phyloP scores from a whole-genome alignment of 1,140 invertebrate species.

The Drosophila arawakana region DNA sequence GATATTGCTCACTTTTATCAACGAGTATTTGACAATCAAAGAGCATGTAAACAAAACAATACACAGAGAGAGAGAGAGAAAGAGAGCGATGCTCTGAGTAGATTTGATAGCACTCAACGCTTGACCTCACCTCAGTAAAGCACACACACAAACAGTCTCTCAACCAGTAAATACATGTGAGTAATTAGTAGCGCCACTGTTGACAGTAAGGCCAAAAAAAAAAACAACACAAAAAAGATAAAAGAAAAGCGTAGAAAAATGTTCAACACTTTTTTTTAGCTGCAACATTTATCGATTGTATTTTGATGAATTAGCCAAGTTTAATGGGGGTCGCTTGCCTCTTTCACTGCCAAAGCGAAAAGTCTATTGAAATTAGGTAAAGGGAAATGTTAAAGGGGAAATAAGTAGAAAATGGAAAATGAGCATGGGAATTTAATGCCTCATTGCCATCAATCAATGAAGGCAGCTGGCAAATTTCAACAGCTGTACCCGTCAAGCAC shows the following conservation, averaged over 20 bases:
- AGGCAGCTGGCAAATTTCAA: slow-evolving; percentile 47
- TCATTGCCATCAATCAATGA: slow-evolving; percentile 43
- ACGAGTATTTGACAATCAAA: slow-evolving; percentile 38
- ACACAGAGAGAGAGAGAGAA: background rate
- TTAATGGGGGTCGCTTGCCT: slow-evolving; percentile 15
- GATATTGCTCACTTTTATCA: slow-evolving; percentile 30
- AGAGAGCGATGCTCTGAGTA: slow-evolving; percentile 11
- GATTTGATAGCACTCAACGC: slow-evolving; percentile 35
- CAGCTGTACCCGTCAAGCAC: slow-evolving; percentile 35
- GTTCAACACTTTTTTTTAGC: slow-evolving; percentile 27
- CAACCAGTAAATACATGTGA: background rate
- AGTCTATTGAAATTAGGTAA: background rate
- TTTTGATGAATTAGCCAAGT: slow-evolving; percentile 35
- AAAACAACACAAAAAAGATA: slow-evolving; percentile 31
- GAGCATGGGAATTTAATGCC: slow-evolving; percentile 8
- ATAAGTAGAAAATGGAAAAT: background rate
- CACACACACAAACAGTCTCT: slow-evolving; percentile 8
- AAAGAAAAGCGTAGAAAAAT: slow-evolving; percentile 46
- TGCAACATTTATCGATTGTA: slow-evolving; percentile 47
- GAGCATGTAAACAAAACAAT: slow-evolving; percentile 46
- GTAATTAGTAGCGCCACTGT: slow-evolving; percentile 63
- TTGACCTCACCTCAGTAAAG: slow-evolving; percentile 57
- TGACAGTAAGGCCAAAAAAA: slow-evolving; percentile 55
- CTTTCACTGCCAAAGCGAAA: background rate
- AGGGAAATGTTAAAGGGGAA: background rate